These are phyloP conservation scores for Coregonus ussuriensis DNA, from an alignment of 2,797 vertebrate species.

Conservation along the genomic window DNA sequence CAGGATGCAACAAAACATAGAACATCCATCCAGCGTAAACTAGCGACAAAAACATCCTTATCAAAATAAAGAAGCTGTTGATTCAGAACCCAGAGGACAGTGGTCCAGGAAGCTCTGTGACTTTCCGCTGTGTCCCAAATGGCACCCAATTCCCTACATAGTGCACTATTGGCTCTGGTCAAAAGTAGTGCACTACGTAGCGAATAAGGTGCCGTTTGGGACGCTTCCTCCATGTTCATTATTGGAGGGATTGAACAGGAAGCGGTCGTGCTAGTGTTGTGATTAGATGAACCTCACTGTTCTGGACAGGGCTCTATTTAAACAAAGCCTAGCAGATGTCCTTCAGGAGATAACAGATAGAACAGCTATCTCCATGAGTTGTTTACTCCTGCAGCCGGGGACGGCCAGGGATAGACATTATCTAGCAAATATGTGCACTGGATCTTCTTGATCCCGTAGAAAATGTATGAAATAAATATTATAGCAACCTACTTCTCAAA, in stretches of 20 bases:
- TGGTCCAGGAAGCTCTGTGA: constrained; percentile 77
- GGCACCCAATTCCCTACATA: constrained; percentile 11
- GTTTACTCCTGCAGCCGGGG: constrained; percentile 52
- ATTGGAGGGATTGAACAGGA: constrained; percentile 79
- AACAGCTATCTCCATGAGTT: constrained; percentile 53
- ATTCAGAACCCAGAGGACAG: constrained; percentile 72
- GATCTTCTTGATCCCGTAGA: constrained; percentile 58
- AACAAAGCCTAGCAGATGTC: constrained; percentile 79
- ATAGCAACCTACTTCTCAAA: background rate
- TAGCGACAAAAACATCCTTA: constrained; percentile 59
- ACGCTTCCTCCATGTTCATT: constrained; percentile 66
- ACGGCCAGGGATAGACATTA: constrained; percentile 38
- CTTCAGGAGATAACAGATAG: constrained; percentile 78
- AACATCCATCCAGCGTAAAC: constrained; percentile 33
- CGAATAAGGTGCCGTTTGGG: background rate
- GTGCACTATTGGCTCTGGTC: constrained; percentile 38
- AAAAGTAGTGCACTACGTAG: background rate
- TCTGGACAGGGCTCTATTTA: constrained; percentile 67
- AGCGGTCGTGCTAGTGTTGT: constrained; percentile 76
- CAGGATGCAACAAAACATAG: constrained; percentile 65
- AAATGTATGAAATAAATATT: constrained; percentile 6
- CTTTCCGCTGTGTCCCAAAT: background rate
- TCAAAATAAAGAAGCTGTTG: constrained; percentile 79
- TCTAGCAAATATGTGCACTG: constrained; percentile 61
- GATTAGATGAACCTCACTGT: constrained; percentile 78